These are phyloP conservation scores for Dendronephthya gigantea DNA, from an alignment of 64 coral and sea anemone genomes.

Conservation along the genomic window DNA sequence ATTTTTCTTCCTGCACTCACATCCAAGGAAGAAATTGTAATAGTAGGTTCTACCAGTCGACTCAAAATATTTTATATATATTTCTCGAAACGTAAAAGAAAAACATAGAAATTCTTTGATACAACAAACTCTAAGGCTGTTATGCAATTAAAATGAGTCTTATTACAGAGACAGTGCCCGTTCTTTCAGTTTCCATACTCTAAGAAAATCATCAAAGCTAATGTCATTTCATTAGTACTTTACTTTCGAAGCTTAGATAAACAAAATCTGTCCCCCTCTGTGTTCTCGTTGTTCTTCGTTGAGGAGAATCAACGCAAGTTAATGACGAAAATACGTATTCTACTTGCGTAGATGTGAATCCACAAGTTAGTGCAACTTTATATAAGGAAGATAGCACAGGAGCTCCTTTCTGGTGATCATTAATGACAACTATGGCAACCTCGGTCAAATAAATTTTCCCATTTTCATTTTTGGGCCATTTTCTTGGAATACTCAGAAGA, in stretches of 20 bases:
- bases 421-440: background rate
- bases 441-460: background rate
- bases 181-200: too few relatives aligned
- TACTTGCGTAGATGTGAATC: background rate
- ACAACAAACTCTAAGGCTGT: too few relatives aligned
- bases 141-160: too few relatives aligned
- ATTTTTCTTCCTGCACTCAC: too few relatives aligned
- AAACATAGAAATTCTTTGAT: too few relatives aligned
- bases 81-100: too few relatives aligned
- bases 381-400: background rate
- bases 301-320: background rate
- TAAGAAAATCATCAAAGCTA: background rate
- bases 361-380: background rate
- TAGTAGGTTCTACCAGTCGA: too few relatives aligned
- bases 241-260: conserved; percentile 7
- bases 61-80: too few relatives aligned
- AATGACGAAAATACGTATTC: background rate
- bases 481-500: background rate
- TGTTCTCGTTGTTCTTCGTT: background rate
- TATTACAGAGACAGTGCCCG: too few relatives aligned
- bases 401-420: background rate
- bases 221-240: conserved; percentile 16
- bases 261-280: background rate
- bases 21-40: too few relatives aligned
- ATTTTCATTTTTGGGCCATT: background rate